Base-by-base conservation (phyloP, 2,113 vertebrate species). In the Prochilodus magdalenae region DNA sequence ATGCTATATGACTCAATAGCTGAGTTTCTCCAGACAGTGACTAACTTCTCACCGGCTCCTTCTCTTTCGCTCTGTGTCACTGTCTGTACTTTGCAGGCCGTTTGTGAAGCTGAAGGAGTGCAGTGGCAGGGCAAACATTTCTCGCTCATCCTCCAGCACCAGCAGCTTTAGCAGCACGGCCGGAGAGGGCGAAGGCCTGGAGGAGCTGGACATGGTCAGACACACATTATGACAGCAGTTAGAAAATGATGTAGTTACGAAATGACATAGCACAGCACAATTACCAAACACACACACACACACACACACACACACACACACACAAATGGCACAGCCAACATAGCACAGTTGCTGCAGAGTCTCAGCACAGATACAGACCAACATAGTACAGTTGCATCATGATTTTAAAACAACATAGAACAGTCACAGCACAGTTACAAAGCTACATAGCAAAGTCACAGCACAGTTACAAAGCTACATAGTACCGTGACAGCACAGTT, bases 151-250 rank as follows among this genome's bases (percentile, higher is more conserved):
- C 29, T 99, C 98, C 13, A 98, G 97, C 91, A 99, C 97, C 90
- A 98, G 96, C 94, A 99, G 98, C 92, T 98, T 99, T 92, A 96
- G 98, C 94, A 99, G 97, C 93, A 96, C 96, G 0, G 95, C 97
- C 0, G 98, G 96, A 22, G 98, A 99, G 84, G 95, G 95, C 0
- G 97, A 99, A 88, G 92, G 90, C 65, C 90, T 97, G 93, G 98
- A 99, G 82, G 98, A 99, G 60, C 94, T 96, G 22, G 97, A 99
- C 79, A 88, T 93, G 86, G 97, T 99, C 86, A 89, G 95, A 83
- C 63, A 51, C 22, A 36, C n/a, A n/a, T n/a, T n/a, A n/a, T n/a
- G n/a, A n/a, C 33, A 2, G 63, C 51, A 70, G 49, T 49, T n/a
- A n/a, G n/a, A n/a, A n/a, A n/a, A n/a, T n/a, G n/a, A n/a, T n/a